Conservation (phyloP, 2,797 vertebrate species). For the Brachymystax lenok region DNA sequence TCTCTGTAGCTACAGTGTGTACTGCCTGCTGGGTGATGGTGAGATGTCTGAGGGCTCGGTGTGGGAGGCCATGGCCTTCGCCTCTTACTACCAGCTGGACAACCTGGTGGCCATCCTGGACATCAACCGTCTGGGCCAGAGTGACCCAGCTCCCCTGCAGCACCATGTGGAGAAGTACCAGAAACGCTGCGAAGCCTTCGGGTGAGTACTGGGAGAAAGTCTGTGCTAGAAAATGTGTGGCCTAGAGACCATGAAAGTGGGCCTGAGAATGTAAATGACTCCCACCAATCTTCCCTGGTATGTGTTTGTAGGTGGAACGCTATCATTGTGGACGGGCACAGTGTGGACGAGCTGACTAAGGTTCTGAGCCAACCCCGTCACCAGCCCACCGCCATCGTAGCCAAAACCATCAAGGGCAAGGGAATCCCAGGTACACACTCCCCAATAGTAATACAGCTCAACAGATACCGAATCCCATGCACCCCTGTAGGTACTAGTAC, state of each 20-base stretch:
- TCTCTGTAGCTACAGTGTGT: slow-evolving; percentile 81
- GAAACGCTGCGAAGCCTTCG: slow-evolving; percentile 90
- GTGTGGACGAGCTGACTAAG: slow-evolving; percentile 91
- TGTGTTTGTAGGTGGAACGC: slow-evolving; percentile 81
- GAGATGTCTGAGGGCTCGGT: slow-evolving; percentile 90
- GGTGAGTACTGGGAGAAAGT: slow-evolving; percentile 65
- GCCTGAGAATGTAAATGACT: background rate
- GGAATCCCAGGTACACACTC: slow-evolving; percentile 84
- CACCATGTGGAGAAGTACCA: slow-evolving; percentile 89
- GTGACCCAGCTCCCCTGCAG: slow-evolving; percentile 87
- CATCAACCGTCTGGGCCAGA: slow-evolving; percentile 91
- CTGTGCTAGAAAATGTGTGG: background rate
- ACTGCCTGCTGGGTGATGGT: slow-evolving; percentile 89
- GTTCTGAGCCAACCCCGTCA: slow-evolving; percentile 86
- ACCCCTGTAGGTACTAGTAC: background rate
- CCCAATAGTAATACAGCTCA: slow-evolving; percentile 18
- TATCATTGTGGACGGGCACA: slow-evolving; percentile 89
- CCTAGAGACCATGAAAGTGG: background rate
- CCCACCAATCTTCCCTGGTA: no score
- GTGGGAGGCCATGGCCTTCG: slow-evolving; percentile 94
- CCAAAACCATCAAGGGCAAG: slow-evolving; percentile 91
- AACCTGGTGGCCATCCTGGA: slow-evolving; percentile 90
- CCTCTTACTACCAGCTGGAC: slow-evolving; percentile 87
- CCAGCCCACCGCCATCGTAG: slow-evolving; percentile 88
- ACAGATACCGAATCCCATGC: background rate